A percentile compares a stretch with the other conserved stretches of the same genome.
Conservation (phyloP, 2,113 vertebrate species). For the Octodon degus region DNA sequence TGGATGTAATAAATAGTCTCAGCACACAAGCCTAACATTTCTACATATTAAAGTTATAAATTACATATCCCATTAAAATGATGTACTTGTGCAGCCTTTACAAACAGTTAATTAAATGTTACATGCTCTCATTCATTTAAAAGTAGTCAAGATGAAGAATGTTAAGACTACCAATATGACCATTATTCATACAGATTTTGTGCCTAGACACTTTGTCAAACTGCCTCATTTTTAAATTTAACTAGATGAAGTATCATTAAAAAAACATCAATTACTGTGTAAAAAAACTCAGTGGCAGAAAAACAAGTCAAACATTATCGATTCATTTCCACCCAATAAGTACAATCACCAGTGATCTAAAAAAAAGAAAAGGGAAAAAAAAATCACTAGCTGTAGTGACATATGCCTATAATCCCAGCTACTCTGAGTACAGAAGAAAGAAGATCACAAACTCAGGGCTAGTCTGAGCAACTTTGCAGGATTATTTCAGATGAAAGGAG, state of each 20-base stretch:
- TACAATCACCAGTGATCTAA: background rate
- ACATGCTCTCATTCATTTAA: background rate
- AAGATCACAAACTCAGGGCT: background rate
- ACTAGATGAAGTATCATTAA: background rate
- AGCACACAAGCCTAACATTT: slow-evolving; percentile 4
- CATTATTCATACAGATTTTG: slow-evolving; percentile 44
- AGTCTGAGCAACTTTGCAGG: background rate
- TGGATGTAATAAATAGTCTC: slow-evolving; percentile 49
- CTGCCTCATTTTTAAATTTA: slow-evolving; percentile 20
- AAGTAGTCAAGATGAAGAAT: slow-evolving; percentile 44
- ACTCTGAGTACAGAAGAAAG: background rate
- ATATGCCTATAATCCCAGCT: background rate
- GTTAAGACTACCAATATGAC: slow-evolving; percentile 11
- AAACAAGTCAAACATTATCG: slow-evolving; percentile 23
- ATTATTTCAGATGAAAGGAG: background rate
- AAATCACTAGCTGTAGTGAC: background rate
- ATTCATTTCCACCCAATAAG: background rate
- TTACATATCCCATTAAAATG: background rate
- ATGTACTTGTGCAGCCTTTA: slow-evolving; percentile 17
- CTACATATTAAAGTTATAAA: background rate
- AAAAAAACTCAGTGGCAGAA: slow-evolving; percentile 3
- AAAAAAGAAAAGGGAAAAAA: slow-evolving; percentile 44
- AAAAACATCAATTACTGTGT: slow-evolving; percentile 13
- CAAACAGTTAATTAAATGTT: slow-evolving; percentile 50
- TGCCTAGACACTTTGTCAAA: slow-evolving; percentile 41